phyloP scores from a whole-genome alignment of 1,140 invertebrate genomes.

The Frieseomelitta varia region DNA sequence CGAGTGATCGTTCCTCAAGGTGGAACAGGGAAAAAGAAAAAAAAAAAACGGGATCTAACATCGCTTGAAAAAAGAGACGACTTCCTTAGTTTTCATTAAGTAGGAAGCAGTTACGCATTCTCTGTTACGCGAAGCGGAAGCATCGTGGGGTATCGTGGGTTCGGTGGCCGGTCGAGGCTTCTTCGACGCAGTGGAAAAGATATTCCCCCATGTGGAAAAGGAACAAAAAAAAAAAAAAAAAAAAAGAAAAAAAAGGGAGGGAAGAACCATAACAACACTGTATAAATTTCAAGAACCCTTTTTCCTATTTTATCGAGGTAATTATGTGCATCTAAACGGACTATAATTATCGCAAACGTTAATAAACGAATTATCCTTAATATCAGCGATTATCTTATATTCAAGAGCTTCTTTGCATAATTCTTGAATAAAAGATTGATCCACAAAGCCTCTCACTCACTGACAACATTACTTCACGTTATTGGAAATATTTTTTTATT shows the following conservation, averaged over 20 bases:
- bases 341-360: not conserved
- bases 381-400: not conserved
- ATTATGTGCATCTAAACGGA: not conserved
- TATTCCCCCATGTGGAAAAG: conserved; percentile 27
- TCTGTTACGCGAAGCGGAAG: conserved; percentile 74
- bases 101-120: conserved; percentile 72
- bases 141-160: conserved; percentile 72
- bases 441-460: no score
- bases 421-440: not conserved
- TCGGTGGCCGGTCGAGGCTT: conserved; percentile 73
- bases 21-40: not conserved
- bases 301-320: not conserved
- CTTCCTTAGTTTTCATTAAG: conserved; percentile 58
- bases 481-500: no score
- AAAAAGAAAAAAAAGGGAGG: not conserved
- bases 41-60: conserved; percentile 47
- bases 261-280: not conserved
- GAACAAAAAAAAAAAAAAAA: not conserved
- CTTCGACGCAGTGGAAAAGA: conserved; percentile 39
- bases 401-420: not conserved
- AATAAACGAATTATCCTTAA: no score
- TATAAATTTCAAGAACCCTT: not conserved
- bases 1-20: not conserved
- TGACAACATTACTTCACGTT: no score
- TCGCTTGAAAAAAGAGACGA: conserved; percentile 35